Conservation (phyloP, 2,797 vertebrate species). For the Silurus lanzhouensis region DNA sequence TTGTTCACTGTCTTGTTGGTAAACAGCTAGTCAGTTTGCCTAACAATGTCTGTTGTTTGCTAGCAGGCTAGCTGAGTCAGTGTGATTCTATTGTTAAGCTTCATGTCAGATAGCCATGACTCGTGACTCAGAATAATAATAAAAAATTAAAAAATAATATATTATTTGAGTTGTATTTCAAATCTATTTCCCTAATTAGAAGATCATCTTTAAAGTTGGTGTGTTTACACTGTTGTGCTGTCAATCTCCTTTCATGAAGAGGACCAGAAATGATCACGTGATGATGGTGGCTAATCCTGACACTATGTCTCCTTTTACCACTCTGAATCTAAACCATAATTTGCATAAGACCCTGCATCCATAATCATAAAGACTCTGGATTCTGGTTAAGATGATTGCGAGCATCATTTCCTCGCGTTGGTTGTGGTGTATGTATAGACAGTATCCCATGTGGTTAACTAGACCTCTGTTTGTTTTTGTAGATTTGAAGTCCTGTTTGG, state of each 20-base stretch:
- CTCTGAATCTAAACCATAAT: background rate
- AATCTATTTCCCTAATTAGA: too few relatives aligned
- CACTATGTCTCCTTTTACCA: background rate
- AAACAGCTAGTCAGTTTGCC: background rate
- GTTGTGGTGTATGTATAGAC: too few relatives aligned
- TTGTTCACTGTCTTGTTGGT: background rate
- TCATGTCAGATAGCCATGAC: background rate
- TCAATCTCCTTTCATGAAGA: background rate
- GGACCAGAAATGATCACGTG: background rate
- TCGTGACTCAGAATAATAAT: background rate
- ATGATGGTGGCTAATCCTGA: background rate
- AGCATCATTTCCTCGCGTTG: too few relatives aligned
- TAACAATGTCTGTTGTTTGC: background rate
- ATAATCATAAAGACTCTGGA: too few relatives aligned
- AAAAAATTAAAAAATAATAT: background rate
- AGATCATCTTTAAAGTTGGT: background rate
- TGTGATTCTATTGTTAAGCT: conserved; percentile 1
- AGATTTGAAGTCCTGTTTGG: too few relatives aligned
- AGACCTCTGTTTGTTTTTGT: too few relatives aligned
- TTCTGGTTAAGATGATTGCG: too few relatives aligned
- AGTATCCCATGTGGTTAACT: too few relatives aligned
- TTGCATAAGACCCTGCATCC: too few relatives aligned
- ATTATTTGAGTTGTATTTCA: background rate
- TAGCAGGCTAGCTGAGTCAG: conserved; percentile 8
- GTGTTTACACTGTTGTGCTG: background rate